These are phyloP conservation scores for Electrophaes corylata DNA, from an alignment of 2,888 invertebrate genomes.

Conservation along the genomic window DNA sequence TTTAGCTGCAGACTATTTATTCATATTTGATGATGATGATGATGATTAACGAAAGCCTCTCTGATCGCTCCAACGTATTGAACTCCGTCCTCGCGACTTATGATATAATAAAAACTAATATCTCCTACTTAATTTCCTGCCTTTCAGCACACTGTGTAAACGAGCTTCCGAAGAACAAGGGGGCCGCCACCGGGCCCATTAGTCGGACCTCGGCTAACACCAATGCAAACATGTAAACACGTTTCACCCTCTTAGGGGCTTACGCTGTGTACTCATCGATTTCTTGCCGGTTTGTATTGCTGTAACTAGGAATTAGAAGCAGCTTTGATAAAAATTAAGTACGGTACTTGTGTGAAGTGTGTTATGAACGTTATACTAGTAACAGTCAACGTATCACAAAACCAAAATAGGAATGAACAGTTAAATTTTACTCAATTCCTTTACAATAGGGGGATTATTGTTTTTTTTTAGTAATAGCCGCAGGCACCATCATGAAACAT, in stretches of 20 bases:
- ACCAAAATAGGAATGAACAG: no score
- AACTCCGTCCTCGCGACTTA: no score
- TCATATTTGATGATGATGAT: no score
- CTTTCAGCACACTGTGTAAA: constrained; percentile 30
- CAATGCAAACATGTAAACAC: constrained; percentile 69
- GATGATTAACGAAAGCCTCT: no score
- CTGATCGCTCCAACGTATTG: no score
- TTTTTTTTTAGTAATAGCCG: no score
- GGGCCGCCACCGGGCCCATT: constrained; percentile 58
- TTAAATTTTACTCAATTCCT: no score
- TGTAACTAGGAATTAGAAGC: constrained; percentile 1
- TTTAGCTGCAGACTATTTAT: no score
- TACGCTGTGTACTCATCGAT: constrained; percentile 43
- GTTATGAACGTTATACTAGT: neutral
- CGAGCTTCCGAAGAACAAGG: constrained; percentile 51
- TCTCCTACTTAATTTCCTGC: constrained; percentile 25
- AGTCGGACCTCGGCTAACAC: constrained; percentile 60
- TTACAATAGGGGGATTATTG: no score
- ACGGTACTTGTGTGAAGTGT: neutral
- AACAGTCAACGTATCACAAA: no score
- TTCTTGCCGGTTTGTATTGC: constrained; percentile 25
- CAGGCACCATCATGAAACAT: no score
- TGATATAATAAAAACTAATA: neutral
- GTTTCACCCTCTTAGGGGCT: constrained; percentile 39
- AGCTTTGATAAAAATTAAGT: neutral